Conservation (phyloP, 2,888 invertebrate genomes). For the Ichneumoninae sp. region DNA sequence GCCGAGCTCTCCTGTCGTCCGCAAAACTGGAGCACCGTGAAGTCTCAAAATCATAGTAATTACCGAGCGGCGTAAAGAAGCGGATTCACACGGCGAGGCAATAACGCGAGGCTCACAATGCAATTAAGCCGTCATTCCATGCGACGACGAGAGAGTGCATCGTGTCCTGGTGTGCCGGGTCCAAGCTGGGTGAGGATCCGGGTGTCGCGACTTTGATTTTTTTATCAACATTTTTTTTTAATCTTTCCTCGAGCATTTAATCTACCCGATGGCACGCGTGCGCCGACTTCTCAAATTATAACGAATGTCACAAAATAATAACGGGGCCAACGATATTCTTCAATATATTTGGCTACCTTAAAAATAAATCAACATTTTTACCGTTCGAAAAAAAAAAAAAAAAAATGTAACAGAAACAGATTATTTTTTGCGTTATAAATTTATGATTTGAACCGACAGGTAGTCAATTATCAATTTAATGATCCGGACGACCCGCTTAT, state of each 20-base stretch:
- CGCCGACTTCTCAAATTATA: constrained; percentile 35
- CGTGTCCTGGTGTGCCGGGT: constrained; percentile 27
- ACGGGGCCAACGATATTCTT: neutral
- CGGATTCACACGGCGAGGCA: constrained; percentile 71
- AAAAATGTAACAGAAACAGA: neutral
- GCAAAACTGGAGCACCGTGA: constrained; percentile 79
- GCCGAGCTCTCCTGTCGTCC: constrained; percentile 53
- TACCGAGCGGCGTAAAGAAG: constrained; percentile 76
- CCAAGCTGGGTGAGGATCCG: neutral
- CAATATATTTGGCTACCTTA: neutral
- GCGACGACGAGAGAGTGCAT: constrained; percentile 33
- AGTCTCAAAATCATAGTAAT: constrained; percentile 78
- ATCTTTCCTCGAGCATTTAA: constrained; percentile 32
- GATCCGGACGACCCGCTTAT: neutral
- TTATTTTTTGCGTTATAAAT: neutral
- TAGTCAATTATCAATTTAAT: constrained; percentile 20
- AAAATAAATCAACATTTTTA: neutral
- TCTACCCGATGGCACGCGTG: constrained; percentile 42
- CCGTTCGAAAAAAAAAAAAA: neutral
- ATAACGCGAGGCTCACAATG: constrained; percentile 51
- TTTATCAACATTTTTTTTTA: constrained; percentile 14
- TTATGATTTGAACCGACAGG: neutral
- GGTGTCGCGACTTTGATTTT: constrained; percentile 33
- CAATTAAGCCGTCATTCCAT: constrained; percentile 77
- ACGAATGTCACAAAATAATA: constrained; percentile 21